Percentiles rank a stretch among this genome's conserved stretches.
Conservation (phyloP, 2,888 invertebrate species). For the Dusona sp. region DNA sequence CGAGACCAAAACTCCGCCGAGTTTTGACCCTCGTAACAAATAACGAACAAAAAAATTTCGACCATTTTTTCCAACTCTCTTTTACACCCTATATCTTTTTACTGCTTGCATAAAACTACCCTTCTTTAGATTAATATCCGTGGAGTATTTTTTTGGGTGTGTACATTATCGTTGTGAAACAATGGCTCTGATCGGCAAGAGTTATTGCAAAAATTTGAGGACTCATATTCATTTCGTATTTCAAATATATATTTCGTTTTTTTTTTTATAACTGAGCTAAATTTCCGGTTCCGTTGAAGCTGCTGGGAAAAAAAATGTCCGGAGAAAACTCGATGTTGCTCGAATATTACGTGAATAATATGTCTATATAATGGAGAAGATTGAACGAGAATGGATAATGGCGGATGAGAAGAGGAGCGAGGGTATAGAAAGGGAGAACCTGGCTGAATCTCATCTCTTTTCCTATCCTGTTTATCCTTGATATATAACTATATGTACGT, state of each 20-base stretch:
- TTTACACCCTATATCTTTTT: conserved; percentile 17
- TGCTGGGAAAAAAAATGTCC: background rate
- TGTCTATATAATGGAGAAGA: conserved; percentile 30
- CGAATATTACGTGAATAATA: background rate
- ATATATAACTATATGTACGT: background rate
- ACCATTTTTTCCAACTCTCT: background rate
- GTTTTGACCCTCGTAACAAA: conserved; percentile 29
- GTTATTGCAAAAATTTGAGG: background rate
- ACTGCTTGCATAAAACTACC: background rate
- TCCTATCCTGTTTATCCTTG: conserved; percentile 45
- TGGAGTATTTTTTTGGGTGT: background rate
- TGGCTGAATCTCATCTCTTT: conserved; percentile 33
- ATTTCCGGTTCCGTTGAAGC: background rate
- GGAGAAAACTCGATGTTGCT: background rate
- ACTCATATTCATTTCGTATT: background rate
- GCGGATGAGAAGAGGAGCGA: background rate
- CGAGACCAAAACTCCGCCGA: background rate
- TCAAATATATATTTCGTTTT: background rate
- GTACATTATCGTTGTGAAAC: background rate
- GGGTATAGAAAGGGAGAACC: conserved; percentile 10
- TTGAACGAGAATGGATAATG: conserved; percentile 50
- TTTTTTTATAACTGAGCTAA: background rate
- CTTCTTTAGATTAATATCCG: background rate
- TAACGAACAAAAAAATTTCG: conserved; percentile 10
- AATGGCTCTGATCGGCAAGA: background rate